Conservation (phyloP, 2,113 vertebrate species). For the Oncorhynchus tshawytscha region DNA sequence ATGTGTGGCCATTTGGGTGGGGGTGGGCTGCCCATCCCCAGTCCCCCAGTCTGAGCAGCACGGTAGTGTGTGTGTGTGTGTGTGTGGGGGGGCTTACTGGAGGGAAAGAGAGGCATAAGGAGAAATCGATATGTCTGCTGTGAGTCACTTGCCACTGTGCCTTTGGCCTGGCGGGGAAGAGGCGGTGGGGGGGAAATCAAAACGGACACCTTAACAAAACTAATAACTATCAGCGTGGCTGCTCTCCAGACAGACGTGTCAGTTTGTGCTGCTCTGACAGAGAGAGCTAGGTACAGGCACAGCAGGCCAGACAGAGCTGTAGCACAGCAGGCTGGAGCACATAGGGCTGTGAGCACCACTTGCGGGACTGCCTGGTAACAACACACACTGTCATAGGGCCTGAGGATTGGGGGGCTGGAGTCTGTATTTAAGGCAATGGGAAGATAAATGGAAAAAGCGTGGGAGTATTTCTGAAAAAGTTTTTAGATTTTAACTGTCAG, state of each 20-base stretch:
- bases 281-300: background rate
- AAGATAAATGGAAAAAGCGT: too few species aligned
- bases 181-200: conserved; percentile 29
- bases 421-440: too few species aligned
- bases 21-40: too few species aligned
- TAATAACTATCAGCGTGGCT: conserved; percentile 44
- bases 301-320: background rate
- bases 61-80: background rate
- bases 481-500: too few species aligned
- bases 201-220: conserved; percentile 66
- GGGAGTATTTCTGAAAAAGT: too few species aligned
- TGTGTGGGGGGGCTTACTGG: background rate
- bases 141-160: conserved; percentile 54
- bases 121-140: conserved; percentile 69
- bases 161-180: conserved; percentile 27
- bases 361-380: too few species aligned
- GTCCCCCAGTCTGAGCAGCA: too few species aligned
- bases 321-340: too few species aligned
- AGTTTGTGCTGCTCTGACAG: conserved; percentile 13
- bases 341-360: too few species aligned
- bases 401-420: too few species aligned
- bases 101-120: conserved; percentile 17
- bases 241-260: conserved; percentile 25
- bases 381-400: too few species aligned
- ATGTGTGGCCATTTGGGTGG: too few species aligned